Percentiles rank a stretch among this genome's conserved stretches.
Conservation (phyloP, 2,113 vertebrate genomes). For the Spilogale gracilis region DNA sequence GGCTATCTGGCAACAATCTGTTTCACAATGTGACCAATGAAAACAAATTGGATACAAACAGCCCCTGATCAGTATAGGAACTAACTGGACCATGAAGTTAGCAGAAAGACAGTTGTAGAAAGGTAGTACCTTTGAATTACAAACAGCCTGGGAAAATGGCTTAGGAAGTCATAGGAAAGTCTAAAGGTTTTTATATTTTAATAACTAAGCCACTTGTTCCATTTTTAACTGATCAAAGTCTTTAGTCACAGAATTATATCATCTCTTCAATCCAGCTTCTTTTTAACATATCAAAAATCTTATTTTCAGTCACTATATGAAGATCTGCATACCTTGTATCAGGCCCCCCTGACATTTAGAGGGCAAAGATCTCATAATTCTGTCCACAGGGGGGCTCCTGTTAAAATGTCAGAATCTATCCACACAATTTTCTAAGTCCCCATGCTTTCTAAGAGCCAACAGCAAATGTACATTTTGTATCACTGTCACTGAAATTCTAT, state of each 20-base stretch:
- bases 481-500: not conserved
- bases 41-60: conserved; percentile 65
- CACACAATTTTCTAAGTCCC: not conserved
- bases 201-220: not conserved
- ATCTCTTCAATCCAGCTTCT: not conserved
- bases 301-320: not conserved
- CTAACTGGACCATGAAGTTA: not conserved
- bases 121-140: not conserved
- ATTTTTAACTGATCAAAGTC: not conserved
- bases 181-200: not conserved
- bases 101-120: not conserved
- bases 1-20: conserved; percentile 65
- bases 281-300: not conserved
- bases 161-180: not conserved
- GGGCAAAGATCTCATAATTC: not conserved
- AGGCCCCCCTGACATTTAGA: not conserved
- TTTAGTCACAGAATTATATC: not conserved
- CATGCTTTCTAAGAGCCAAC: not conserved
- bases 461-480: not conserved
- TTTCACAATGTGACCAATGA: conserved; percentile 71
- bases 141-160: not conserved
- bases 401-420: not conserved
- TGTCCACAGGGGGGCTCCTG: fast-evolving
- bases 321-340: not conserved
- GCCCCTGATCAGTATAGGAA: not conserved